Percentiles rank a stretch among this genome's conserved stretches.
phyloP scores from a whole-genome alignment of 2,113 vertebrate genomes.

The Bagarius yarrelli region DNA sequence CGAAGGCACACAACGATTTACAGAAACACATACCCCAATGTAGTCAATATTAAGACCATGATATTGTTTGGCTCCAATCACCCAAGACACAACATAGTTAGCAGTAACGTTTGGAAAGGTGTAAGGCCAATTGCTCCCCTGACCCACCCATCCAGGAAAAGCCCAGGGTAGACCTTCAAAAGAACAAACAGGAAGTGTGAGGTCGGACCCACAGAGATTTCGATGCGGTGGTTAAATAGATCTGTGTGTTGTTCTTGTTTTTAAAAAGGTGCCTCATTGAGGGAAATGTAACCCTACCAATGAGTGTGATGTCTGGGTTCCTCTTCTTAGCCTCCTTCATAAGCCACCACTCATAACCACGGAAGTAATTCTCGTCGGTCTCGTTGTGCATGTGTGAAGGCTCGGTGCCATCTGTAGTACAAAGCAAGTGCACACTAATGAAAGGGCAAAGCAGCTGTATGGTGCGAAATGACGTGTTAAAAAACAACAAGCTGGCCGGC shows the following conservation, averaged over 20 bases:
- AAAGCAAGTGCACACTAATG: background rate
- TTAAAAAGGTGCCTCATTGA: background rate
- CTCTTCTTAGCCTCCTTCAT: slow-evolving; percentile 98
- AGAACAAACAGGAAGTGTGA: background rate
- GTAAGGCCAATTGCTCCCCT: slow-evolving; percentile 88
- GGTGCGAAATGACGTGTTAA: background rate
- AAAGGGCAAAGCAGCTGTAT: background rate
- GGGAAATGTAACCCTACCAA: slow-evolving; percentile 70
- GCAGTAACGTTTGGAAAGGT: slow-evolving; percentile 83
- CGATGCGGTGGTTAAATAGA: background rate
- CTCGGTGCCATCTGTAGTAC: slow-evolving; percentile 86
- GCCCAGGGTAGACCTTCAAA: slow-evolving; percentile 87
- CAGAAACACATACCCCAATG: slow-evolving; percentile 78
- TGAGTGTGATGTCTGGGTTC: slow-evolving; percentile 87
- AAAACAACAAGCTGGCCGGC: background rate
- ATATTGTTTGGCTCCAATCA: slow-evolving; percentile 87
- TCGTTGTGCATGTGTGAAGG: slow-evolving; percentile 94
- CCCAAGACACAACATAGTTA: slow-evolving; percentile 87
- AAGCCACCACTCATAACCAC: slow-evolving; percentile 98
- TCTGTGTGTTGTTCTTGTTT: background rate
- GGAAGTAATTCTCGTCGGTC: slow-evolving; percentile 88
- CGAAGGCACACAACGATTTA: background rate
- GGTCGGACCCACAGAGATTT: background rate
- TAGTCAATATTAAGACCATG: slow-evolving; percentile 93
- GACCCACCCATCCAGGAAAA: slow-evolving; percentile 91